Evolutionary conservation across 1,140 invertebrate species (phyloP).

Genomic region (Oryctes rhinoceros): DNA sequence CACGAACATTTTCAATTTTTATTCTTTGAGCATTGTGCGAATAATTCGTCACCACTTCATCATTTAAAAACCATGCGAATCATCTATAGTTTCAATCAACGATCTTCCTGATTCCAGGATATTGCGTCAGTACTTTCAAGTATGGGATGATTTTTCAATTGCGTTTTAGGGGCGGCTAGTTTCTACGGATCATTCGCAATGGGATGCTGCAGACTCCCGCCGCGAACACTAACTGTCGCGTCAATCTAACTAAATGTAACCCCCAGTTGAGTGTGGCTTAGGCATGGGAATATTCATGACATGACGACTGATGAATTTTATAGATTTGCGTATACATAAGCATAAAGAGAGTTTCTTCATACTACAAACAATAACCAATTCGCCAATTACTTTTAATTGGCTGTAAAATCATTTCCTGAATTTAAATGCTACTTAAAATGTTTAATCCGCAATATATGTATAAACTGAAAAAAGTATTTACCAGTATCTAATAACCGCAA

Average conservation of each 20-base stretch:
- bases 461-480: too few species aligned
- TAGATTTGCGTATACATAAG: background rate
- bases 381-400: too few species aligned
- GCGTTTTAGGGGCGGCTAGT: conserved; percentile 20
- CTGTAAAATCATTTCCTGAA: too few species aligned
- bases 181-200: background rate
- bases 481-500: too few species aligned
- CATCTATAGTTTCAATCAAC: background rate
- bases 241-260: background rate
- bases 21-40: too few species aligned
- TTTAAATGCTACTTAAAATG: too few species aligned
- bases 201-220: background rate
- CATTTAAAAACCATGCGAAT: background rate
- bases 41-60: too few species aligned
- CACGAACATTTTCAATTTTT: too few species aligned
- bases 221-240: conserved; percentile 13
- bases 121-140: background rate
- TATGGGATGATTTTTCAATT: conserved; percentile 26
- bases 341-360: background rate
- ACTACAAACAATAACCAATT: too few species aligned
- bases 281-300: background rate
- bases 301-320: background rate
- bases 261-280: background rate
- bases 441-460: too few species aligned
- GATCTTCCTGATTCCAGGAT: background rate